Percentiles rank a stretch among this genome's conserved stretches.
Evolutionary conservation across 2,888 invertebrate species (phyloP).

Genomic region (Caenorhabditis sinica): DNA sequence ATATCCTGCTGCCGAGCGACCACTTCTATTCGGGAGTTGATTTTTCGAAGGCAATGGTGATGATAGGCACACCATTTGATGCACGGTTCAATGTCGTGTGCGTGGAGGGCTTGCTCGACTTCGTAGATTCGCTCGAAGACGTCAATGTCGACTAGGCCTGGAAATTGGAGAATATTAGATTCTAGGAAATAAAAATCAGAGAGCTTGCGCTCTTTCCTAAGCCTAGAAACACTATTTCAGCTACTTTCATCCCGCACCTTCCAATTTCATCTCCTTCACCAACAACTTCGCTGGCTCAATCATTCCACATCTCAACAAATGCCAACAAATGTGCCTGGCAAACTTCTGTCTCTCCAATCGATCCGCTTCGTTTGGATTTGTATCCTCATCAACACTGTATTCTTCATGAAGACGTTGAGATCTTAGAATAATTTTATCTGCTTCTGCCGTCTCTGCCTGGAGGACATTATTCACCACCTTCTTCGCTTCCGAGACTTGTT

Average conservation of each 20-base stretch:
- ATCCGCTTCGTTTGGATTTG: not conserved
- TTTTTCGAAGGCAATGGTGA: conserved; percentile 84
- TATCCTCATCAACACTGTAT: conserved; percentile 3
- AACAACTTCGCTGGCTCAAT: conserved; percentile 94
- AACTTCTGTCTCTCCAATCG: conserved; percentile 12
- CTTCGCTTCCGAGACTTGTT: conserved; percentile 40
- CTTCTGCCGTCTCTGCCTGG: conserved; percentile 24
- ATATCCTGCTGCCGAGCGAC: conserved; percentile 89
- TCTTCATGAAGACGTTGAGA: conserved; percentile 41
- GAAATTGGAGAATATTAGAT: not conserved
- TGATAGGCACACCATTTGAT: conserved; percentile 85
- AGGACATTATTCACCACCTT: not conserved
- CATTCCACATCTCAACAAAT: conserved; percentile 92
- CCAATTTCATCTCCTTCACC: conserved; percentile 86
- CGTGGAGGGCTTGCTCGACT: conserved; percentile 67
- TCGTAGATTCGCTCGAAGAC: conserved; percentile 71
- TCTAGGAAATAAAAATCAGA: not conserved
- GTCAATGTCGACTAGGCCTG: conserved; percentile 68
- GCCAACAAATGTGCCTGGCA: conserved; percentile 94
- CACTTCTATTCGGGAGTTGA: conserved; percentile 93
- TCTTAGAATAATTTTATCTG: conserved; percentile 35
- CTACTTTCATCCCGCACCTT: not conserved
- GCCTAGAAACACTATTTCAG: not conserved
- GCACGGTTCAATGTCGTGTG: conserved; percentile 69
- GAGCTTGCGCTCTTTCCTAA: not conserved